Base-by-base conservation (phyloP, 2,888 invertebrate genomes). In the Agrochola circellaris region DNA sequence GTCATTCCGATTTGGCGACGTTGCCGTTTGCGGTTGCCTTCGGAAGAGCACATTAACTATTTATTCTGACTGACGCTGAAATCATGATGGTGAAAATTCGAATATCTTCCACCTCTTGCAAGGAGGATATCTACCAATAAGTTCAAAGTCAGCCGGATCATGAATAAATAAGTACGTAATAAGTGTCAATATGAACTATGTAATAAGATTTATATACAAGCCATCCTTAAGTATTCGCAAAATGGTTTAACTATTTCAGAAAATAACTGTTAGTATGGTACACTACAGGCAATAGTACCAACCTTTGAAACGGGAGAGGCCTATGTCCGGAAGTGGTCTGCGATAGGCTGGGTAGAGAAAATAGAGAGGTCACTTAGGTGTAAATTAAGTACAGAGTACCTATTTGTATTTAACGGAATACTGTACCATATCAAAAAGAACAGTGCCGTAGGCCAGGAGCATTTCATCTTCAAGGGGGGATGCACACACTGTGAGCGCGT, bases 381-480 rank as follows among this genome's bases (percentile, higher is more conserved):
- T 74, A 74, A 48, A 65, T 65, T 42, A 69, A 79, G 60, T 69
- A 77, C 66, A 79, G 54, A 45, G 72, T 84, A 83, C 65, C 69
- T 62, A 65, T 48, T 60, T 60, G 7, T 34, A 34, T 74, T 60
- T 15, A 42, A 62, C 30, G 1, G 15, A 0, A 60, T 71, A 83
- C 79, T 54, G 93, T 89, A 96, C 96, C 96, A 96, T 93, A 95
- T 94, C 84, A 96, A 93, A 90, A 96, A 96, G 91, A 96, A 93
- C 81, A 96, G 88, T 89, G 92, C 93, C 58, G 95, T 94, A 2
- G 93, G 94, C 95, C 95, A 94, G 82, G 92, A 91, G 88, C 94
- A 93, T 90, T 93, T 93, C 96, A 96, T 96, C 93, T 94, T 96
- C 87, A 56, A 84, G 83, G 87, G 89, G 84, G 86, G 88, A 84